A percentile compares a stretch with the other conserved stretches of the same genome.
phyloP scores from a whole-genome alignment of 2,797 vertebrate species.

The Danio tinwini region DNA sequence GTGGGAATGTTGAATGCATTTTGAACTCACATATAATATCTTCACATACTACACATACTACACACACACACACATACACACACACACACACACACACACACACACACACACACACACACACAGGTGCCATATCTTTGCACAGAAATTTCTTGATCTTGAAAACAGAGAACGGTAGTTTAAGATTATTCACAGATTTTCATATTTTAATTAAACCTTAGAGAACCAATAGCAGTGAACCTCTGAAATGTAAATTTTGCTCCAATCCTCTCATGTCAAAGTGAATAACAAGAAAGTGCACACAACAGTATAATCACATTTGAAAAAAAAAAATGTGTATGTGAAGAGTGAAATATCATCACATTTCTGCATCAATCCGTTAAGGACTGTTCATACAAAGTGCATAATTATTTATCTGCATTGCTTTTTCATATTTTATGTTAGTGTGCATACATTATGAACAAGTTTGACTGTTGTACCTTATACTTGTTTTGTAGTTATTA shows the following conservation, averaged over 20 bases:
- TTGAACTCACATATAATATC: background rate
- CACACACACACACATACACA: background rate
- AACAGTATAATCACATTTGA: background rate
- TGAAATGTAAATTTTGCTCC: background rate
- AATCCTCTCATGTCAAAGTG: background rate
- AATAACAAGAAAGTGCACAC: background rate
- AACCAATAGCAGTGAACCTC: background rate
- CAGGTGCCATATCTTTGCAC: background rate
- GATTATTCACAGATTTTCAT: background rate
- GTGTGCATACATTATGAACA: no score
- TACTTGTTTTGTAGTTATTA: no score
- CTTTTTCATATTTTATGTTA: background rate
- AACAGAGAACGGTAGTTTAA: background rate
- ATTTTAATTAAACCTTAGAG: background rate
- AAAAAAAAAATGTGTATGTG: background rate
- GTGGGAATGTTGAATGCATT: conserved; percentile 11
- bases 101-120: background rate
- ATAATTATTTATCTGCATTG: background rate
- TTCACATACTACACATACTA: no score
- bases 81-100: background rate
- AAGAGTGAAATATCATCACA: background rate
- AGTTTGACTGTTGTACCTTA: no score
- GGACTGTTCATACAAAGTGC: background rate
- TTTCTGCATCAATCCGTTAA: background rate
- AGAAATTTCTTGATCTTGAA: no score